A percentile compares a stretch with the other conserved stretches of the same genome.
phyloP scores from a whole-genome alignment of 2,113 vertebrate genomes.

The Amia ocellicauda region DNA sequence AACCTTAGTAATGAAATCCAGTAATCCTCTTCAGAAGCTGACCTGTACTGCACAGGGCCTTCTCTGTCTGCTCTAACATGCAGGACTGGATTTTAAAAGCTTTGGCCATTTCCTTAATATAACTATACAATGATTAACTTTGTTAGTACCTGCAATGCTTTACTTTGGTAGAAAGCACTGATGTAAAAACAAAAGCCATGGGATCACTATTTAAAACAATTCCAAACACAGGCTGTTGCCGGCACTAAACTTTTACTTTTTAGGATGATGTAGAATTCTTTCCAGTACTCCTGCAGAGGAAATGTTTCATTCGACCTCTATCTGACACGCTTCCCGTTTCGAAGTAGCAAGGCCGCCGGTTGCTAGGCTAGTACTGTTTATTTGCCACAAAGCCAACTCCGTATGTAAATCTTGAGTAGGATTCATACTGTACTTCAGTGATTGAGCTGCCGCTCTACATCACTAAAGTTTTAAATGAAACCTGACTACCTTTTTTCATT shows the following conservation, averaged over 20 bases:
- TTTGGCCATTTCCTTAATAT: too few relatives aligned
- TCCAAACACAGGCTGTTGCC: neutral
- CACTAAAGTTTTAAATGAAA: too few relatives aligned
- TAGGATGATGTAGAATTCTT: too few relatives aligned
- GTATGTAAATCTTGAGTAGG: neutral
- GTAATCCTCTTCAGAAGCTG: slow-evolving; percentile 8
- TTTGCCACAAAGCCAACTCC: slow-evolving; percentile 12
- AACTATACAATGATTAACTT: too few relatives aligned
- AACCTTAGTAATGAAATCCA: slow-evolving; percentile 15
- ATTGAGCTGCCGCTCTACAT: too few relatives aligned
- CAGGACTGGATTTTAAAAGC: neutral
- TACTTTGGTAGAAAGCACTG: too few relatives aligned
- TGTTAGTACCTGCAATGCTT: too few relatives aligned
- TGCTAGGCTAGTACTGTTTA: slow-evolving; percentile 5
- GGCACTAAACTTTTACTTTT: neutral
- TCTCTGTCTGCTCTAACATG: neutral
- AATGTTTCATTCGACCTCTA: slow-evolving; percentile 5
- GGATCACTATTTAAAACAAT: neutral
- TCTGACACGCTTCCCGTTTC: slow-evolving; percentile 11
- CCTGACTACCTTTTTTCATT: too few relatives aligned
- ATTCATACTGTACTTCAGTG: neutral
- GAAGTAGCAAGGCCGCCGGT: slow-evolving; percentile 3
- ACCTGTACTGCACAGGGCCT: neutral
- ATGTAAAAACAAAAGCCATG: neutral
- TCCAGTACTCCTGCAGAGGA: too few relatives aligned